Percentiles rank a stretch among this genome's conserved stretches.
Evolutionary conservation across 2,888 invertebrate species (phyloP).

Genomic region (Cheilosia vulpina): DNA sequence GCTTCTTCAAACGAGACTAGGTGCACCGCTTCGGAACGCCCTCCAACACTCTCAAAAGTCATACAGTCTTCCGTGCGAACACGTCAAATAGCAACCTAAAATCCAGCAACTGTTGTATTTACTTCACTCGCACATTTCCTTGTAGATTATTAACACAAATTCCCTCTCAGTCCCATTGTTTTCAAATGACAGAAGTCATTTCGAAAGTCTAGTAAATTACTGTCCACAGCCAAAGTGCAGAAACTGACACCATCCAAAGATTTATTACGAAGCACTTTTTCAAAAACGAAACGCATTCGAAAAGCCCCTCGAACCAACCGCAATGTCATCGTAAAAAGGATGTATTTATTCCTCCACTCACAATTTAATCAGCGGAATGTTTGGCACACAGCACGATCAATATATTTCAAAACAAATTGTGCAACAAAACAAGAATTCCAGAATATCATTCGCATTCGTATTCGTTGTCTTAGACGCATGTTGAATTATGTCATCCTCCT

Average conservation of each 20-base stretch:
- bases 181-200: background rate
- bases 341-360: constrained; percentile 6
- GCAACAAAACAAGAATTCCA: constrained; percentile 43
- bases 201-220: background rate
- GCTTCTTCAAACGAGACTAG: too few species aligned
- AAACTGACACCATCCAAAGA: background rate
- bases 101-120: too few species aligned
- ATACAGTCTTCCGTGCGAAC: too few species aligned
- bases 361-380: constrained; percentile 4
- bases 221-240: background rate
- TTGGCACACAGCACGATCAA: background rate
- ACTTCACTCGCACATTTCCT: too few species aligned
- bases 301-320: background rate
- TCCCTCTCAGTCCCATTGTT: background rate
- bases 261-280: background rate
- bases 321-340: constrained; percentile 13
- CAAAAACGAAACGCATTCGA: too few species aligned
- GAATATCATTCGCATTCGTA: constrained; percentile 3
- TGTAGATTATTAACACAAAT: background rate
- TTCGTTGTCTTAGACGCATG: background rate
- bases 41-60: too few species aligned
- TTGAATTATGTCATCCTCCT: background rate
- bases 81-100: too few species aligned
- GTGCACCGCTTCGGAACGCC: too few species aligned
- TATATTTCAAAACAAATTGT: constrained; percentile 31